These are phyloP conservation scores for Philereme vetulata DNA, from an alignment of 2,888 invertebrate species.

Conservation along the genomic window DNA sequence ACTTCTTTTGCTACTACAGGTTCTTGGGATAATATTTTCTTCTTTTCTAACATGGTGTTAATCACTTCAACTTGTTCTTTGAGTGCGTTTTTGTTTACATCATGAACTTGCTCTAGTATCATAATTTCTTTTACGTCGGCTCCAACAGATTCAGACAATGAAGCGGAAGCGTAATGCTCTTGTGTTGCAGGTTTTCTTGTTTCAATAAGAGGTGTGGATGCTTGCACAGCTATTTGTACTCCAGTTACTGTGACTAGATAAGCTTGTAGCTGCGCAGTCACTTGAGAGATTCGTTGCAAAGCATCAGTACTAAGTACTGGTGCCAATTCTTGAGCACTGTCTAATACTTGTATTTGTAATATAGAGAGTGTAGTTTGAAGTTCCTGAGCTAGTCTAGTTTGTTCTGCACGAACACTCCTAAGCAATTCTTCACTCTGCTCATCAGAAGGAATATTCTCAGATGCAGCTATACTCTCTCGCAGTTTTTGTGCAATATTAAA, in stretches of 20 bases:
- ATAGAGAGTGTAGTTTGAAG: slow-evolving; percentile 56
- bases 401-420: slow-evolving; percentile 37
- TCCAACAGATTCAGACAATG: slow-evolving; percentile 21
- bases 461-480: slow-evolving; percentile 48
- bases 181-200: slow-evolving; percentile 1
- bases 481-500: slow-evolving; percentile 60
- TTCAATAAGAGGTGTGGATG: slow-evolving; percentile 36
- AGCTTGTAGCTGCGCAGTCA: slow-evolving; percentile 58
- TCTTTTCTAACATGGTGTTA: slow-evolving; percentile 8
- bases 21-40: slow-evolving; percentile 5
- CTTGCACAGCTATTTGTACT: slow-evolving; percentile 45
- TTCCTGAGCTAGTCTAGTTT: slow-evolving; percentile 51
- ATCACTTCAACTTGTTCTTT: background rate
- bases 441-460: slow-evolving; percentile 35
- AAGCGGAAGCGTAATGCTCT: background rate
- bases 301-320: slow-evolving; percentile 46
- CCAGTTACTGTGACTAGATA: slow-evolving; percentile 57
- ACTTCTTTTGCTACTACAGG: slow-evolving; percentile 3
- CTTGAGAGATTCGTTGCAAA: slow-evolving; percentile 52
- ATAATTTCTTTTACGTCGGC: slow-evolving; percentile 24
- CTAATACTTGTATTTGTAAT: slow-evolving; percentile 56
- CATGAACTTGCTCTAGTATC: slow-evolving; percentile 30
- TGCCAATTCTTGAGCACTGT: slow-evolving; percentile 52
- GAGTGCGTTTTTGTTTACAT: slow-evolving; percentile 7
- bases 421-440: slow-evolving; percentile 30